A percentile compares a stretch with the other conserved stretches of the same genome.
phyloP scores from a whole-genome alignment of 2,888 invertebrate species.

The Portevinia maculata region DNA sequence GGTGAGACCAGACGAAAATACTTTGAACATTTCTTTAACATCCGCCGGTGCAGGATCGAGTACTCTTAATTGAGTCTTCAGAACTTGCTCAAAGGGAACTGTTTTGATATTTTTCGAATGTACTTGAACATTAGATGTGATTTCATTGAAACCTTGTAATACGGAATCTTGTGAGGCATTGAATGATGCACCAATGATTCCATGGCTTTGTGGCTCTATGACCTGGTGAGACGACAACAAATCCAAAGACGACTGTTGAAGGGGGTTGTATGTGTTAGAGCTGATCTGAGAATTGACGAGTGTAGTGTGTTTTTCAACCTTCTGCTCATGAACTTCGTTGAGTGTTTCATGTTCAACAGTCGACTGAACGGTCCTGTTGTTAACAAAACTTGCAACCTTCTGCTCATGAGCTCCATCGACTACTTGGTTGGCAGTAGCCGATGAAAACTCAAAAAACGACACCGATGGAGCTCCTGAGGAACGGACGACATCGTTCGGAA shows the following conservation, averaged over 20 bases:
- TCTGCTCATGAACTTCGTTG: conserved; percentile 12
- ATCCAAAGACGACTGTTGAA: conserved; percentile 7
- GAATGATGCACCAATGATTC: background rate
- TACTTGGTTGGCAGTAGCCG: conserved; percentile 73
- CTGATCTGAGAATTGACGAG: background rate
- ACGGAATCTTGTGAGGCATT: background rate
- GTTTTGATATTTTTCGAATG: conserved; percentile 20
- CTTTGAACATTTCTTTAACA: background rate
- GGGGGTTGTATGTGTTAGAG: background rate
- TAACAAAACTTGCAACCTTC: conserved; percentile 22
- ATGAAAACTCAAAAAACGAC: conserved; percentile 65
- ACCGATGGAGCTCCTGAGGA: conserved; percentile 32
- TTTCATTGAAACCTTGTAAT: background rate
- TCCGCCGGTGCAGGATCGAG: background rate
- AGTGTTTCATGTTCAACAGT: background rate
- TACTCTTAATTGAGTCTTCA: conserved; percentile 25
- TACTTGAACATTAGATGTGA: background rate
- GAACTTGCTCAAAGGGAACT: conserved; percentile 35
- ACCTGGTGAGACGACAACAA: background rate
- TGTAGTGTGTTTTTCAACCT: conserved; percentile 12
- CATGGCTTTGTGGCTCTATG: background rate
- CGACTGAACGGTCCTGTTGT: background rate
- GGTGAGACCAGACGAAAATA: background rate
- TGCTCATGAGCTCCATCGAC: conserved; percentile 65
- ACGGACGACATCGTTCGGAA: conserved; percentile 6